These are phyloP conservation scores for Drosophila aff. DNA, from an alignment of 1,140 invertebrate genomes.

Conservation along the genomic window DNA sequence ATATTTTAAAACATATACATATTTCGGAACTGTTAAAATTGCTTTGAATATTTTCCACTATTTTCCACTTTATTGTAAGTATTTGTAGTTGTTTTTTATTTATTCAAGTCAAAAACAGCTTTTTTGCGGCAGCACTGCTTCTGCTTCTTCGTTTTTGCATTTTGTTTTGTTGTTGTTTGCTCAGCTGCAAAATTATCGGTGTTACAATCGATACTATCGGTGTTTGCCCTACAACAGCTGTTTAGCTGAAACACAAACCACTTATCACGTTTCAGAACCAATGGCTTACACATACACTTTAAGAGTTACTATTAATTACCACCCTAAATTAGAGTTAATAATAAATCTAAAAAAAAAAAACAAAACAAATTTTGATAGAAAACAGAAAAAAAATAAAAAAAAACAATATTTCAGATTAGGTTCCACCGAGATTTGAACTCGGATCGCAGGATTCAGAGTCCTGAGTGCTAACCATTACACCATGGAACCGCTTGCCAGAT, in stretches of 20 bases:
- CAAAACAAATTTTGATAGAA: background rate
- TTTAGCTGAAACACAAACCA: background rate
- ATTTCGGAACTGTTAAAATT: no score
- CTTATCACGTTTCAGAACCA: background rate
- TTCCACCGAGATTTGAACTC: constrained; percentile 94
- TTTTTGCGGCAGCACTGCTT: background rate
- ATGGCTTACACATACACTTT: fast-evolving
- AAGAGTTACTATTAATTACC: background rate
- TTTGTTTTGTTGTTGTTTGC: constrained; percentile 1
- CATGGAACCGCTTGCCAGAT: constrained; percentile 87
- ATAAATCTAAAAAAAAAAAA: no score
- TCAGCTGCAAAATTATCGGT: background rate
- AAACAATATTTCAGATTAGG: constrained; percentile 80
- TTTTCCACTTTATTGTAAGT: no score
- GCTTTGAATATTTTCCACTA: no score
- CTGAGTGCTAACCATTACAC: constrained; percentile 96
- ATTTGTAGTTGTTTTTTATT: no score
- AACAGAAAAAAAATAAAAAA: background rate
- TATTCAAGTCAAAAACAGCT: no score
- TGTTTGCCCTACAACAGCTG: background rate
- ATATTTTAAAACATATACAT: no score
- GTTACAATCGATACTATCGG: background rate
- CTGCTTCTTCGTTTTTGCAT: constrained; percentile 12
- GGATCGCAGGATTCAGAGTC: constrained; percentile 96
- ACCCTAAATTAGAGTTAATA: fast-evolving